Base-by-base conservation (phyloP, 2,888 invertebrate genomes). In the Drosophila flavopinicola region DNA sequence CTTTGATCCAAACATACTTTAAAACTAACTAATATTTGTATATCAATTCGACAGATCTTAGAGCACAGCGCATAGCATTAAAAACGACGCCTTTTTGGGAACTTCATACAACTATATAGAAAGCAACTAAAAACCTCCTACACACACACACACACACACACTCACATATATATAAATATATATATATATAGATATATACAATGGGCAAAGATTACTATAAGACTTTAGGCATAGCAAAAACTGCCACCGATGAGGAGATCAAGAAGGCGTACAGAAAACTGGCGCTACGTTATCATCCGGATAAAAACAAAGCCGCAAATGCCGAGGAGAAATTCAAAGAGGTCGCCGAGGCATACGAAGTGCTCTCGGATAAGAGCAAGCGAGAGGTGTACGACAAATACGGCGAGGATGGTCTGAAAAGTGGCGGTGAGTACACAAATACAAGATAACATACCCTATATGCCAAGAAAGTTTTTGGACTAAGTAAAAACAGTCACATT, bases 161-260 rank as follows among this genome's bases (percentile, higher is more conserved):
- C 42, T n/a, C n/a, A n/a, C n/a, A 66, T 30, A 33, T 37, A 38
- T 41, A 44, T 42, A 39, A 32, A 54, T 9, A 41, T 10, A 53
- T 25, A 47, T 17, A 53, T 13, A 48, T 23, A 52, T 13, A 58
- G 35, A 66, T 41, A 67, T n/a, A 68, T 39, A 56, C 44, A 64
- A 98, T 99, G 99, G 99, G 98, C 64, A 99, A 99, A 93, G 98
- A 99, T 92, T 99, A 98, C 91, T 99, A 99, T 92, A 97, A 96
- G 92, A 96, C 95, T 86, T 93, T 99, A 78, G 99, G 98, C 70
- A 92, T 99, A 75, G 85, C 93, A 53, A 96, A 95, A 92, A 95
- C 94, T 85, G 98, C 99, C 47, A 94, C 94, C 63, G 99, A 99
- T 79, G 99, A 99, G 88, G 99, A 99, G 91, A 97, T 99, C 88